Evolutionary conservation across 2,888 invertebrate genomes (phyloP), one percentile per base, ranked within the genome.

Genomic region (Lamproptera curius): DNA sequence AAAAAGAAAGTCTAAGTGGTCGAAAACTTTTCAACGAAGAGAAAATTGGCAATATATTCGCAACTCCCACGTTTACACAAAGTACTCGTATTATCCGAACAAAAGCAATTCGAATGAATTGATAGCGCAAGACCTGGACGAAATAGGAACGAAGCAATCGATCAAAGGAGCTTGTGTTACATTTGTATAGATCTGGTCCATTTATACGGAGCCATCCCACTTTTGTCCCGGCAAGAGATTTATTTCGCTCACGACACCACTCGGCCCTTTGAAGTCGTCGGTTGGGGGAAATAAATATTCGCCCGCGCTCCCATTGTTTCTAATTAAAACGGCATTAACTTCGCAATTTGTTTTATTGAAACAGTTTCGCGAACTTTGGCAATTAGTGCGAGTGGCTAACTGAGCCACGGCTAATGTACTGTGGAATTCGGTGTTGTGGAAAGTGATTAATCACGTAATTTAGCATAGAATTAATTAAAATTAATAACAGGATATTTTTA

Each of bases 211-310:
- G 65, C 67, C 72, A 70, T 67, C 67, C 75, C 67, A 69, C 74
- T 77, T 75, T 73, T 74, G 75, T 76, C 73, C 76, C 71, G 65
- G 61, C 65, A 59, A 57, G 60, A 78, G 85, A 84, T 85, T 85
- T 84, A 82, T 83, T 75, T 75, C 71, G 72, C 67, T 65, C 71
- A 74, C 74, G 80, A 78, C 81, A 81, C 75, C 76, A 76, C 70
- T 63, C 62, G 73, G 76, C 77, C 82, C 84, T 84, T 85, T 85
- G 84, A 84, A 84, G 82, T 81, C 69, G 68, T 65, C 66, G 62
- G 73, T 74, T 74, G 62, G 73, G 73, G 71, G 73, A 74, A 73
- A 77, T 80, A 80, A 81, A 79, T 81, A 79, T 72, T 67, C 47
- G 38, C 63, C 65, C 66, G 66, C 61, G 67, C 63, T 64, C 62